These are phyloP conservation scores for Rutpela maculata DNA, from an alignment of 2,888 invertebrate genomes.

Conservation along the genomic window DNA sequence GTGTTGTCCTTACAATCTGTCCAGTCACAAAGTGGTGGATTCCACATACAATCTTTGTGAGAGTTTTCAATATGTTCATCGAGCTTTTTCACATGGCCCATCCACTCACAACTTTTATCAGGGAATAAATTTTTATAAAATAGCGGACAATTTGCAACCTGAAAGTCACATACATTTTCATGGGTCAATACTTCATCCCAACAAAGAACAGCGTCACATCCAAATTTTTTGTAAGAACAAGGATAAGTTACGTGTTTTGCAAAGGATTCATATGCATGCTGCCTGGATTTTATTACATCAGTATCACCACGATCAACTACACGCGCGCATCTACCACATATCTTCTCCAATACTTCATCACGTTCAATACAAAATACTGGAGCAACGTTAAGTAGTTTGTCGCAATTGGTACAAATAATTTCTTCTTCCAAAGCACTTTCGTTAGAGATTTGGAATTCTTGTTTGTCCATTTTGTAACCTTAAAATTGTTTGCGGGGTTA, in stretches of 20 bases:
- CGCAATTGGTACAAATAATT: constrained; percentile 51
- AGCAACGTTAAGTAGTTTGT: constrained; percentile 51
- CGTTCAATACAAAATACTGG: constrained; percentile 50
- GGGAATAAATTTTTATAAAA: constrained; percentile 45
- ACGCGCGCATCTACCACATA: constrained; percentile 56
- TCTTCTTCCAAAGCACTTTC: constrained; percentile 44
- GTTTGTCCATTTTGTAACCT: constrained; percentile 23
- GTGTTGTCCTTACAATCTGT: constrained; percentile 34
- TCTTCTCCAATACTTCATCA: constrained; percentile 38
- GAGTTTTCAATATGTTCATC: constrained; percentile 52
- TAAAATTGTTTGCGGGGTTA: not conserved
- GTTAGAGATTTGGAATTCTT: constrained; percentile 49
- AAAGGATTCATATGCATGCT: constrained; percentile 55
- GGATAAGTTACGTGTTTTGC: constrained; percentile 56
- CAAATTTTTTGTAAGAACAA: constrained; percentile 55
- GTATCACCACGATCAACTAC: constrained; percentile 19
- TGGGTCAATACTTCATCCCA: constrained; percentile 53
- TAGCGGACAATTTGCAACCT: constrained; percentile 53
- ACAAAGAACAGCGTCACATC: constrained; percentile 52
- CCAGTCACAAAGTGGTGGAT: constrained; percentile 52
- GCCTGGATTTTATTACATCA: constrained; percentile 45
- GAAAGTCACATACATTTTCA: constrained; percentile 55
- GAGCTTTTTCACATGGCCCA: constrained; percentile 48
- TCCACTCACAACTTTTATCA: constrained; percentile 50
- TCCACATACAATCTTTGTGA: constrained; percentile 49